Conservation (phyloP, 2,797 vertebrate species). For the Leptoclinus maculatus region DNA sequence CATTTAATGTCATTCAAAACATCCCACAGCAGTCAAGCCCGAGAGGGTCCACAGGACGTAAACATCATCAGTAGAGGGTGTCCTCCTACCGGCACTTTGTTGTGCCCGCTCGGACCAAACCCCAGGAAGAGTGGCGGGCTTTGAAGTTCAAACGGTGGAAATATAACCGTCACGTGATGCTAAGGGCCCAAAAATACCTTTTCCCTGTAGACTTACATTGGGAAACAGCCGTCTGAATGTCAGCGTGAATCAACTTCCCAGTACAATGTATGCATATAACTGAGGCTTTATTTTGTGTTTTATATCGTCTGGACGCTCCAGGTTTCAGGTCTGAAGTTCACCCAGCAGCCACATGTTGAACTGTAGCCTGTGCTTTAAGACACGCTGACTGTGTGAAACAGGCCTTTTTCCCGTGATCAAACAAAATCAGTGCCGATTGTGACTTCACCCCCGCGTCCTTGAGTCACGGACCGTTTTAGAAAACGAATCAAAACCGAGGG, state of each 20-base stretch:
- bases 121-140: neutral
- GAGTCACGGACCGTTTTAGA: conserved; percentile 60
- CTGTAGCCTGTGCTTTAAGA: neutral
- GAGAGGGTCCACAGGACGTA: too few species aligned
- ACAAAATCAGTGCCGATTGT: conserved; percentile 9
- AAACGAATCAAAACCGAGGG: conserved; percentile 32
- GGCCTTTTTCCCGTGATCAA: conserved; percentile 47
- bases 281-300: too few species aligned
- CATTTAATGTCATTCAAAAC: too few species aligned
- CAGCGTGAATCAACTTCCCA: too few species aligned
- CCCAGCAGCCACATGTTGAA: too few species aligned
- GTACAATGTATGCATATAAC: neutral
- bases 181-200: neutral
- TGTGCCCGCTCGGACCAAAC: neutral
- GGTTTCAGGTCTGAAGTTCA: neutral
- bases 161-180: neutral
- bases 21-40: too few species aligned
- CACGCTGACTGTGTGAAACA: conserved; percentile 21
- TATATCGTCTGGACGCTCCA: neutral
- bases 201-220: neutral
- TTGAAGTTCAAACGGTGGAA: neutral
- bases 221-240: neutral
- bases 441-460: conserved; percentile 46
- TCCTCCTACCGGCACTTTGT: neutral
- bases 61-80: neutral